Conservation (phyloP, 2,888 invertebrate species). For the Anthrax anthrax region DNA sequence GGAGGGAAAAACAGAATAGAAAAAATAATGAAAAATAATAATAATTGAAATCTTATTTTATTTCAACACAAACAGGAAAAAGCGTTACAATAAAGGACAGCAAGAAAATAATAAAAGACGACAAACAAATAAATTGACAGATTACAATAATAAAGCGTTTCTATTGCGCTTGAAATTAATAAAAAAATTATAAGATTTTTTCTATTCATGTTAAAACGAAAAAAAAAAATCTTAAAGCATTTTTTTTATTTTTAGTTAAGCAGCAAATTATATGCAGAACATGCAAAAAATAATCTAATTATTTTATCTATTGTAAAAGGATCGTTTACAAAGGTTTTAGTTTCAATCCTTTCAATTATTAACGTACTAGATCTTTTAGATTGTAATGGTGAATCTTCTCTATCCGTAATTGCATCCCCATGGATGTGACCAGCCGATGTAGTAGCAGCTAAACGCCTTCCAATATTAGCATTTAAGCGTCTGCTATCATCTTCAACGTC, state of each 20-base stretch:
- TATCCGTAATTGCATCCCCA: slow-evolving; percentile 37
- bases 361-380: slow-evolving; percentile 75
- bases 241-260: too few relatives aligned
- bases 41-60: too few relatives aligned
- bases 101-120: not conserved
- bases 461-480: slow-evolving; percentile 13
- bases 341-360: not conserved
- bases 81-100: not conserved
- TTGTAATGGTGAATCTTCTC: slow-evolving; percentile 73
- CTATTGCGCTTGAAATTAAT: too few relatives aligned
- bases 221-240: too few relatives aligned
- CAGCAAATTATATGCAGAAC: not conserved
- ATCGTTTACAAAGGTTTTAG: too few relatives aligned
- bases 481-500: slow-evolving; percentile 34
- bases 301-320: too few relatives aligned
- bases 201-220: too few relatives aligned
- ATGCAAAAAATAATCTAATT: not conserved
- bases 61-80: not conserved
- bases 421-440: slow-evolving; percentile 21
- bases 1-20: not conserved
- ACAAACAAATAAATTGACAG: not conserved
- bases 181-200: too few relatives aligned
- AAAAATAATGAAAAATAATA: not conserved
- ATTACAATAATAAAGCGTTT: too few relatives aligned
- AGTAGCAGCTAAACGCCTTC: slow-evolving; percentile 34